Conservation (phyloP, 2,113 vertebrate genomes). For the Lophius piscatorius region DNA sequence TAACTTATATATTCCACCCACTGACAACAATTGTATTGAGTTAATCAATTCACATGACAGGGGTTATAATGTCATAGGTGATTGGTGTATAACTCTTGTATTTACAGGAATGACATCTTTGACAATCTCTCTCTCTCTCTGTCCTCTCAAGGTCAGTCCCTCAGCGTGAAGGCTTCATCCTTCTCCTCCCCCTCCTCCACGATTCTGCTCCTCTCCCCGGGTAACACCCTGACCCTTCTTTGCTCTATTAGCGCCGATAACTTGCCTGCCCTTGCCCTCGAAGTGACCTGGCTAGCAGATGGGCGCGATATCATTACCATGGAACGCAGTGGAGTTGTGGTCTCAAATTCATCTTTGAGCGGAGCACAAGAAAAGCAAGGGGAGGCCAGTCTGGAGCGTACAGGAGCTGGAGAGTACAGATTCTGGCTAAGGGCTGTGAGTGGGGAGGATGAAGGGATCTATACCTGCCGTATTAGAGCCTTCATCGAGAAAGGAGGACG, state of each 20-base stretch:
- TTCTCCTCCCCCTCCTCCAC: constrained; percentile 50
- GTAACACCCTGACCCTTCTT: constrained; percentile 69
- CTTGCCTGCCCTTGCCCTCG: constrained; percentile 66
- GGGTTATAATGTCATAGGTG: no score
- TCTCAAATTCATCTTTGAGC: constrained; percentile 44
- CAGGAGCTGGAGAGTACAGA: constrained; percentile 57
- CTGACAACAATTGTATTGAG: no score
- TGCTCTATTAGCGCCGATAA: constrained; percentile 71
- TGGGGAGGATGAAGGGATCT: constrained; percentile 63
- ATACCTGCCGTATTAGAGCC: constrained; percentile 71
- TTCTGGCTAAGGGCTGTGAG: constrained; percentile 63
- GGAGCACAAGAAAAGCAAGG: constrained; percentile 20
- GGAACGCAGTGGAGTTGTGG: constrained; percentile 74
- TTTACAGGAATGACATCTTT: neutral
- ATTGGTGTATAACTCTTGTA: neutral
- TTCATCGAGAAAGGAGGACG: constrained; percentile 67
- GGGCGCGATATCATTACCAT: constrained; percentile 66
- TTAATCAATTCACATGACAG: no score
- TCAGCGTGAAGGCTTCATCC: constrained; percentile 66
- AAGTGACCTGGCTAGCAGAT: constrained; percentile 76
- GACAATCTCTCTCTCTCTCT: constrained; percentile 2
- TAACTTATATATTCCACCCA: no score
- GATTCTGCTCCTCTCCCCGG: constrained; percentile 53
- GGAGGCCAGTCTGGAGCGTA: constrained; percentile 59
- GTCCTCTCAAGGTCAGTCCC: constrained; percentile 68